Conservation (phyloP, 2,797 vertebrate genomes). For the Carduelis carduelis region DNA sequence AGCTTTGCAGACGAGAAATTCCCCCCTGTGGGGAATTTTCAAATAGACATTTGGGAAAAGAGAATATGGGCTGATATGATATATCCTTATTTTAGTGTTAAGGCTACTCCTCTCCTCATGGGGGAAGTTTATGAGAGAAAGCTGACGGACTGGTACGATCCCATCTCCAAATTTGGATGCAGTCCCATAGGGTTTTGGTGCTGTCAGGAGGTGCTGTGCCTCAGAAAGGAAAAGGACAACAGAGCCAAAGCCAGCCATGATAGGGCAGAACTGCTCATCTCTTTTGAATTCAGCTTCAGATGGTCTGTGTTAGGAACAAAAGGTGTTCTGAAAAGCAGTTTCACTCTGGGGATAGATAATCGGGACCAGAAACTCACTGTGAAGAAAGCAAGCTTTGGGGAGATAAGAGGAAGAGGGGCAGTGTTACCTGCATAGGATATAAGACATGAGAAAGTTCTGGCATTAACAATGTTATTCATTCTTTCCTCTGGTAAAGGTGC, state of each 20-base stretch:
- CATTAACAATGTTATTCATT: not conserved
- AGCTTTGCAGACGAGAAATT: constrained; percentile 1
- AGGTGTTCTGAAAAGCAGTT: not conserved
- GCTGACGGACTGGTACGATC: accelerated
- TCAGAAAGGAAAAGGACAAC: not conserved
- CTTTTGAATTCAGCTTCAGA: not conserved
- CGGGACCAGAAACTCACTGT: not conserved
- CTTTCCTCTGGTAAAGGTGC: not conserved
- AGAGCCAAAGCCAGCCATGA: not conserved
- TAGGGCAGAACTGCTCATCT: not conserved
- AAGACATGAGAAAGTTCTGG: not conserved
- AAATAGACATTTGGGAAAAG: not conserved
- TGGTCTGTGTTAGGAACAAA: not conserved
- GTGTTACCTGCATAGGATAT: not conserved
- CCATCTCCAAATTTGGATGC: not conserved
- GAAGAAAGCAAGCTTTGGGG: not conserved
- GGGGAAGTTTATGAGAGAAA: not conserved
- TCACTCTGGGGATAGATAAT: not conserved
- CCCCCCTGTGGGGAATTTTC: not conserved
- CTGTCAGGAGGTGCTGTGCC: not conserved
- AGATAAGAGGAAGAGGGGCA: not conserved
- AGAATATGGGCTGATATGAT: not conserved
- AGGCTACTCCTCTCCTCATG: not conserved
- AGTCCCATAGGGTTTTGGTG: not conserved
- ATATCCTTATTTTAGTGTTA: not conserved